phyloP scores from a whole-genome alignment of 2,888 invertebrate species.

The Hemithea aestivaria region DNA sequence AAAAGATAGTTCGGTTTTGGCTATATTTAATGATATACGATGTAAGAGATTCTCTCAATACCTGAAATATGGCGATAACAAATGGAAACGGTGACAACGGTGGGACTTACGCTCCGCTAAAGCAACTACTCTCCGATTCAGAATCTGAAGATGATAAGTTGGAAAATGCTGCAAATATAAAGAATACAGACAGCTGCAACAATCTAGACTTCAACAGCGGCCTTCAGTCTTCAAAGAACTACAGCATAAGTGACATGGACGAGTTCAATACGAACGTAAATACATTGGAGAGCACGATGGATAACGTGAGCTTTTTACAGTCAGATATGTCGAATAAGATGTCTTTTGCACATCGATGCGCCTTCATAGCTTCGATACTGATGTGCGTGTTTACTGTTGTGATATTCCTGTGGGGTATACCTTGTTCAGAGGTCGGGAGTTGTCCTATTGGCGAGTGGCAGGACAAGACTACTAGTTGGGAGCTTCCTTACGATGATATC shows the following conservation, averaged over 20 bases:
- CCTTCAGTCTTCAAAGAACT: slow-evolving; percentile 64
- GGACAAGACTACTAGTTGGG: slow-evolving; percentile 83
- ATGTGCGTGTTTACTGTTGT: slow-evolving; percentile 85
- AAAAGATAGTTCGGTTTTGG: background rate
- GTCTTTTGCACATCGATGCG: slow-evolving; percentile 83
- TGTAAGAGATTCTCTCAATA: slow-evolving; percentile 9
- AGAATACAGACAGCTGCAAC: slow-evolving; percentile 59
- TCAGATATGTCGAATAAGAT: slow-evolving; percentile 77
- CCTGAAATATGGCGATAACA: slow-evolving; percentile 52
- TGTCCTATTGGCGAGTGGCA: slow-evolving; percentile 80
- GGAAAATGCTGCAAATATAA: slow-evolving; percentile 54
- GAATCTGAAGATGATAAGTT: slow-evolving; percentile 85
- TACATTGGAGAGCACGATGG: slow-evolving; percentile 70
- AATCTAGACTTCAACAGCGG: slow-evolving; percentile 70
- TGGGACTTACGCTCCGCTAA: slow-evolving; percentile 85
- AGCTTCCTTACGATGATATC: slow-evolving; percentile 82
- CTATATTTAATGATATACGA: slow-evolving; percentile 4
- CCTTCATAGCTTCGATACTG: slow-evolving; percentile 84
- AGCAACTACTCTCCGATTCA: slow-evolving; percentile 87
- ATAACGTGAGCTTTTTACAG: slow-evolving; percentile 70
- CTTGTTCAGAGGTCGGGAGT: slow-evolving; percentile 84
- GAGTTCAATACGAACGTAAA: slow-evolving; percentile 69
- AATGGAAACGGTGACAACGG: slow-evolving; percentile 68
- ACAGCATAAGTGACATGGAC: slow-evolving; percentile 69
- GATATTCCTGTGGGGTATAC: slow-evolving; percentile 86